phyloP scores from a whole-genome alignment of 2,797 vertebrate genomes.

The Masticophis lateralis region DNA sequence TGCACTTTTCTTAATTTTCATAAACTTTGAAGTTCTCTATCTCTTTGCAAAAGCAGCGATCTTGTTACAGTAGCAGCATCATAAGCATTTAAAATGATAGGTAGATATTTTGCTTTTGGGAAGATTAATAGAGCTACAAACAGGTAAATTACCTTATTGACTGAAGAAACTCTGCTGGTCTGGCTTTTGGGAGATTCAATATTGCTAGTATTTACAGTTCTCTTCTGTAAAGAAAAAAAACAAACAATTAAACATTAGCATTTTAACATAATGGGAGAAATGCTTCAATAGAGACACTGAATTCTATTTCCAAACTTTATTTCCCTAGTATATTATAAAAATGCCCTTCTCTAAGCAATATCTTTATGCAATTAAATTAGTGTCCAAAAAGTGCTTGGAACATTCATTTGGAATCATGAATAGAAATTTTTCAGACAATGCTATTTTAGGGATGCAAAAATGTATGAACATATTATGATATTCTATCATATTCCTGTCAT shows the following conservation, averaged over 20 bases:
- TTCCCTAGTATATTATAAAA: neutral
- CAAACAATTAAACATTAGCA: neutral
- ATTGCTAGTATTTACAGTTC: conserved; percentile 21
- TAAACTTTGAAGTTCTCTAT: neutral
- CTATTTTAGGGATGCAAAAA: neutral
- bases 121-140: neutral
- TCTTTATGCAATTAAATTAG: neutral
- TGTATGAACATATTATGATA: neutral
- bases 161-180: neutral
- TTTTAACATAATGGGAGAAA: neutral
- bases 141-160: conserved; percentile 48
- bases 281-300: neutral
- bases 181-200: conserved; percentile 35
- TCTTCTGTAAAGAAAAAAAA: conserved; percentile 44
- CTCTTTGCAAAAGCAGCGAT: neutral
- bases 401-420: neutral
- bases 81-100: neutral
- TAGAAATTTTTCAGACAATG: neutral
- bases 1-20: neutral
- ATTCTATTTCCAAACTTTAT: neutral
- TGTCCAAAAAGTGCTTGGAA: neutral
- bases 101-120: neutral
- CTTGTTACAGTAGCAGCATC: neutral
- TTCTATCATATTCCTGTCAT: neutral
- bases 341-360: neutral